Percentiles rank a stretch among this genome's conserved stretches.
Conservation (phyloP, 2,888 invertebrate genomes). For the Mesorhabditis spiculigera region DNA sequence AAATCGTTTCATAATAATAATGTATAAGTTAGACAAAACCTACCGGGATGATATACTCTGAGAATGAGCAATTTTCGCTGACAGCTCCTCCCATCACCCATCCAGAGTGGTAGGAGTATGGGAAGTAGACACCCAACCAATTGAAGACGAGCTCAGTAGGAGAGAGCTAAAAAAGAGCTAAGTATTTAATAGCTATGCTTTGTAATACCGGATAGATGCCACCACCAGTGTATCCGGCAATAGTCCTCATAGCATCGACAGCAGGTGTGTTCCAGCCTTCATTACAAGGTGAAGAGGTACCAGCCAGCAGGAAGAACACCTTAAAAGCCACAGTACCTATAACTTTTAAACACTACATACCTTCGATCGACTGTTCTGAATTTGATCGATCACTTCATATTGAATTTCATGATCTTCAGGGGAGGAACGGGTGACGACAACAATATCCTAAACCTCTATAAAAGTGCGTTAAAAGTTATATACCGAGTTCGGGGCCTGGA, state of each 20-base stretch:
- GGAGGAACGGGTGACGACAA: constrained; percentile 43
- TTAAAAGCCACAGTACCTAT: constrained; percentile 11
- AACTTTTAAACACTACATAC: background rate
- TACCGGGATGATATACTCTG: constrained; percentile 3
- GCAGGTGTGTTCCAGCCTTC: constrained; percentile 37
- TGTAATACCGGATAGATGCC: constrained; percentile 31
- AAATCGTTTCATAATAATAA: background rate
- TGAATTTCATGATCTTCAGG: constrained; percentile 36
- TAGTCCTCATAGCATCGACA: constrained; percentile 24
- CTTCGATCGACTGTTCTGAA: constrained; percentile 13
- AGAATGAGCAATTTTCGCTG: background rate
- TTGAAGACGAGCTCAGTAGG: background rate
- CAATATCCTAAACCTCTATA: constrained; percentile 12
- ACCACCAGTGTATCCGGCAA: constrained; percentile 37
- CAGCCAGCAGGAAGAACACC: constrained; percentile 38
- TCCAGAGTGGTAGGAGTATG: background rate
- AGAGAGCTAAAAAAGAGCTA: background rate
- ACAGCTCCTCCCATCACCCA: constrained; percentile 5
- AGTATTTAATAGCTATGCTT: no score
- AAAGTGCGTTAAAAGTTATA: background rate
- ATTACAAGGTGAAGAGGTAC: constrained; percentile 41
- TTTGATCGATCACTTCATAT: constrained; percentile 20
- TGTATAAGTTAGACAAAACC: background rate
- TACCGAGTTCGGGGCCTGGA: background rate
- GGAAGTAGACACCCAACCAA: background rate